Conservation (phyloP, 2,113 vertebrate species). For the Oncorhynchus kisutch region DNA sequence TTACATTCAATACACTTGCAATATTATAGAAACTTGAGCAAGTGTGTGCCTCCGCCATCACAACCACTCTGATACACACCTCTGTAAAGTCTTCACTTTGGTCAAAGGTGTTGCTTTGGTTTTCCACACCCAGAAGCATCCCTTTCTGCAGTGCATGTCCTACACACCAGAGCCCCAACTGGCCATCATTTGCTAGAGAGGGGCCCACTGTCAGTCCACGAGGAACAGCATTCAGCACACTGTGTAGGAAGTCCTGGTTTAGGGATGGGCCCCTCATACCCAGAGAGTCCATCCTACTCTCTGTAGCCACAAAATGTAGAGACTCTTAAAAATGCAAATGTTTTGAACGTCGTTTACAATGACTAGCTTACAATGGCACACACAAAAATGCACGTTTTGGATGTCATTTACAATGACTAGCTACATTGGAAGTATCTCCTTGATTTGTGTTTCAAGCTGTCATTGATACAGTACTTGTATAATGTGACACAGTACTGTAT, state of each 20-base stretch:
- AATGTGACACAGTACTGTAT: no score
- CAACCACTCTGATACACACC: conserved; percentile 7
- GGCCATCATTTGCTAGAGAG: conserved; percentile 52
- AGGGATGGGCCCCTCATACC: neutral
- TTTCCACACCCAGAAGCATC: conserved; percentile 51
- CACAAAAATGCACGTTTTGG: no score
- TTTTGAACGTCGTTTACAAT: neutral
- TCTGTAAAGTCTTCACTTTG: neutral
- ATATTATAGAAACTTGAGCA: no score
- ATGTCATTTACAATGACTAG: no score
- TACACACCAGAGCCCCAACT: conserved; percentile 74
- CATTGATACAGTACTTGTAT: no score
- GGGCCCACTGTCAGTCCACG: conserved; percentile 69
- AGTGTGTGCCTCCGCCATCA: neutral
- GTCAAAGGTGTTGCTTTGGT: conserved; percentile 6
- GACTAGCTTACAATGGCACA: no score
- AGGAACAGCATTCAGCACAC: conserved; percentile 56
- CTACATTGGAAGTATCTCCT: no score
- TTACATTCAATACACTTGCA: no score
- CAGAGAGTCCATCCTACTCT: neutral
- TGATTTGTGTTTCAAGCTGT: no score
- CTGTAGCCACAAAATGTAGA: neutral
- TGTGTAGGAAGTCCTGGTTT: conserved; percentile 20
- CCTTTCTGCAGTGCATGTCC: conserved; percentile 59
- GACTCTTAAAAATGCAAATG: neutral